Evolutionary conservation across 2,113 vertebrate species (phyloP).

Genomic region (Collichthys lucidus): DNA sequence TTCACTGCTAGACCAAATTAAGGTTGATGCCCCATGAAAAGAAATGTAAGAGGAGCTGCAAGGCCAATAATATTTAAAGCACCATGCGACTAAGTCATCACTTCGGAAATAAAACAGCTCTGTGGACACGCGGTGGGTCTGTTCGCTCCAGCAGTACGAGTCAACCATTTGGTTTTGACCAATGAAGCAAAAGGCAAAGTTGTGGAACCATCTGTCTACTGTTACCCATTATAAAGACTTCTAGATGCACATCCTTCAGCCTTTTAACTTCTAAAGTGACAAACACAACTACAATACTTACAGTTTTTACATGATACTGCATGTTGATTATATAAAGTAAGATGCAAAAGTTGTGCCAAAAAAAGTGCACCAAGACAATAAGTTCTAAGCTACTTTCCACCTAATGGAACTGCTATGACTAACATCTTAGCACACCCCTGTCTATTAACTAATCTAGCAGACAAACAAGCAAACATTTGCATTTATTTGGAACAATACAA

Average conservation of each 20-base stretch:
- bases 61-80: slow-evolving; percentile 75
- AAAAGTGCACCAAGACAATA: too few relatives aligned
- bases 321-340: neutral
- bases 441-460: neutral
- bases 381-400: neutral
- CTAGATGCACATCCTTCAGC: neutral
- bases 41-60: slow-evolving; percentile 62
- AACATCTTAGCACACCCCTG: neutral
- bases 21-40: slow-evolving; percentile 80
- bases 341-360: neutral
- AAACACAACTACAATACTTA: neutral
- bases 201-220: neutral
- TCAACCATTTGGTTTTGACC: slow-evolving; percentile 44
- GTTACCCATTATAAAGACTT: neutral
- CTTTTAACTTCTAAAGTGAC: neutral
- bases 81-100: slow-evolving; percentile 65
- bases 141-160: slow-evolving; percentile 26
- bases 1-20: slow-evolving; percentile 70
- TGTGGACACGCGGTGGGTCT: slow-evolving; percentile 62
- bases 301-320: too few relatives aligned
- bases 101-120: slow-evolving; percentile 74
- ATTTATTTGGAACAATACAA: neutral
- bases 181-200: neutral
- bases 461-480: neutral
- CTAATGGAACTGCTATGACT: neutral